Percentiles rank a stretch among this genome's conserved stretches.
Conservation (phyloP, 2,888 invertebrate species). For the Caenorhabditis sulstoni region DNA sequence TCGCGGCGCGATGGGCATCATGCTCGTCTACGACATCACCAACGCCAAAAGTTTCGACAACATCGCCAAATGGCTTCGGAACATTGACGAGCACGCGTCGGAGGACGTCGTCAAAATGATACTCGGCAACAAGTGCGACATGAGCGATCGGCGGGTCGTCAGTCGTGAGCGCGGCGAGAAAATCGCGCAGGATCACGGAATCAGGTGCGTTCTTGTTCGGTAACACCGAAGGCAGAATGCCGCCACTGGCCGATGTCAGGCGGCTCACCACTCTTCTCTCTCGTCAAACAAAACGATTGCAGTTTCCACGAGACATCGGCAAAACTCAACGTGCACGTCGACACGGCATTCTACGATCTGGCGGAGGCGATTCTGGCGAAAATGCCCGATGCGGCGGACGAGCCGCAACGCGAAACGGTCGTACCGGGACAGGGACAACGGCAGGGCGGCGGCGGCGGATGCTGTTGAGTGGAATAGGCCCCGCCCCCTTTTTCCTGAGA, state of each 20-base stretch:
- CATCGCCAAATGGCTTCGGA: conserved; percentile 98
- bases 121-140: conserved; percentile 97
- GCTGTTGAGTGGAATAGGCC: conserved; percentile 50
- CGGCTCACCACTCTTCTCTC: no score
- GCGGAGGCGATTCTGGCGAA: conserved; percentile 85
- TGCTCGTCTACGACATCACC: conserved; percentile 90
- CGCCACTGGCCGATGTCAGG: no score
- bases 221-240: no score
- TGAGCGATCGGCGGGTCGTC: conserved; percentile 94
- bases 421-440: conserved; percentile 54
- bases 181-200: conserved; percentile 66
- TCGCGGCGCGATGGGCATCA: conserved; percentile 87
- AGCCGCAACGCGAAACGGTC: conserved; percentile 57
- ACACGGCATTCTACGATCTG: conserved; percentile 96
- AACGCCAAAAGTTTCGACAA: conserved; percentile 99
- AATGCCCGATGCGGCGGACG: conserved; percentile 65
- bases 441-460: conserved; percentile 45
- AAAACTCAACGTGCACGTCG: conserved; percentile 96
- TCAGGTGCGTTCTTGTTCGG: conserved; percentile 50
- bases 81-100: conserved; percentile 97
- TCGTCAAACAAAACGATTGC: no score
- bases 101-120: conserved; percentile 99
- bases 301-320: conserved; percentile 99
- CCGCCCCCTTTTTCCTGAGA: neutral
- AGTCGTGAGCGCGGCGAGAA: conserved; percentile 84